A percentile compares a stretch with the other conserved stretches of the same genome.
Conservation (phyloP, 2,113 vertebrate species). For the Tachysurus fulvidraco region DNA sequence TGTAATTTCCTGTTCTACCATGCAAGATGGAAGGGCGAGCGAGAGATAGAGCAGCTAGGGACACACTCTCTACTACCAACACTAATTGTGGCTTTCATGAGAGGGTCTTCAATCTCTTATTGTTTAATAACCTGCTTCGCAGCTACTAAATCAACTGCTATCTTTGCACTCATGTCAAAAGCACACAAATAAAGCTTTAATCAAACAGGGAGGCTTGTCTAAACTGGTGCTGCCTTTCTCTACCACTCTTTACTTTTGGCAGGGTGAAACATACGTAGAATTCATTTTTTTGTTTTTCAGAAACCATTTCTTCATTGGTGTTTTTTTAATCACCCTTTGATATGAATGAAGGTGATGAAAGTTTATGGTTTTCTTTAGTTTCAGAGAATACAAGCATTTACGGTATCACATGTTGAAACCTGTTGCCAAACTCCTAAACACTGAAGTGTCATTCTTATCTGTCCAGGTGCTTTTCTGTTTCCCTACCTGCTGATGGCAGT, state of each 20-base stretch:
- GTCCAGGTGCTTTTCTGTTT: conserved; percentile 91
- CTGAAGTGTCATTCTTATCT: neutral
- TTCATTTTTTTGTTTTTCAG: neutral
- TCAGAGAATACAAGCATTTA: neutral
- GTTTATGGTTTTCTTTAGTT: neutral
- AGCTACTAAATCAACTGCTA: conserved; percentile 75
- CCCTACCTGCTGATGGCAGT: conserved; percentile 96
- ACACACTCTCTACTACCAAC: conserved; percentile 69
- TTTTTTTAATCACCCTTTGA: conserved; percentile 8
- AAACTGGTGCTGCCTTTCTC: conserved; percentile 29
- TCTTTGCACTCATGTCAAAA: conserved; percentile 65
- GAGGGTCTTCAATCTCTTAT: conserved; percentile 59
- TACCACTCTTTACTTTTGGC: conserved; percentile 16
- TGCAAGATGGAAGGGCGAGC: conserved; percentile 55
- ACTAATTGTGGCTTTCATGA: conserved; percentile 75
- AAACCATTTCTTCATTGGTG: neutral
- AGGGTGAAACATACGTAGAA: neutral
- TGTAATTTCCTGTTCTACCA: conserved; percentile 77
- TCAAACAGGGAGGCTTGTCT: conserved; percentile 48
- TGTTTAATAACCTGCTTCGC: conserved; percentile 75
- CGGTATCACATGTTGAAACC: conserved; percentile 1
- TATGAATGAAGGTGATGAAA: neutral
- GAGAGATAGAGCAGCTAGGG: conserved; percentile 44
- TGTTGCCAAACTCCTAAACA: neutral
- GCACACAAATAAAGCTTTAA: conserved; percentile 54